phyloP scores from a whole-genome alignment of 2,113 vertebrate genomes.

The Eudyptes chrysolophus region DNA sequence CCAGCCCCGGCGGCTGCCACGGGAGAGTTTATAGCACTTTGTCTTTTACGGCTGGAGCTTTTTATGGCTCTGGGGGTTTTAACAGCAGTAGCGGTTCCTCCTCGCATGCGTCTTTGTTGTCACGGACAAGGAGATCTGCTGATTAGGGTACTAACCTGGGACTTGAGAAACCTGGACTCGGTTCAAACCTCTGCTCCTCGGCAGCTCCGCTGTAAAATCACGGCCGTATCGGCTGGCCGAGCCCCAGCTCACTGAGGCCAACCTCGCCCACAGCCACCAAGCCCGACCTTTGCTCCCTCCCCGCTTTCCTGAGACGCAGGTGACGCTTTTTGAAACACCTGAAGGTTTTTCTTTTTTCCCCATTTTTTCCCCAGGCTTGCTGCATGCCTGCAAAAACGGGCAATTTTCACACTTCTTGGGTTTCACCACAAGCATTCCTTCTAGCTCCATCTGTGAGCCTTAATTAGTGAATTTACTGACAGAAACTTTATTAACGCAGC shows the following conservation, averaged over 20 bases:
- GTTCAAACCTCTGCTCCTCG: neutral
- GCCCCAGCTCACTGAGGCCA: neutral
- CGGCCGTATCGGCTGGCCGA: rapidly evolving
- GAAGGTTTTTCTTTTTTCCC: neutral
- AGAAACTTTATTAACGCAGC: slow-evolving; percentile 67
- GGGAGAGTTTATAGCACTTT: neutral
- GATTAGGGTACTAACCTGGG: neutral
- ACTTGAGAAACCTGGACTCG: rapidly evolving
- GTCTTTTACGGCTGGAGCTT: neutral
- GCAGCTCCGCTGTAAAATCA: neutral
- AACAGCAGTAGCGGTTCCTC: neutral
- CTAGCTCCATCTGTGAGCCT: slow-evolving; percentile 64
- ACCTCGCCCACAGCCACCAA: rapidly evolving
- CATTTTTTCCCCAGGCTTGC: neutral
- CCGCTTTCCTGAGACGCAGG: neutral
- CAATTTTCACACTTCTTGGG: slow-evolving; percentile 32
- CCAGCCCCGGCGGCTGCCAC: neutral
- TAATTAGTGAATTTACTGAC: slow-evolving; percentile 63
- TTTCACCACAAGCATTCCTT: slow-evolving; percentile 18
- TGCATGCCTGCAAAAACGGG: neutral
- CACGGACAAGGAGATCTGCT: neutral
- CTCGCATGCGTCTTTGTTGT: neutral
- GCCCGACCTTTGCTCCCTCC: rapidly evolving
- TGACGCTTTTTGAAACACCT: neutral
- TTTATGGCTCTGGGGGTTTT: neutral